A percentile compares a stretch with the other conserved stretches of the same genome.
phyloP scores from a whole-genome alignment of 2,888 invertebrate species.

The Podabrus alpinus region DNA sequence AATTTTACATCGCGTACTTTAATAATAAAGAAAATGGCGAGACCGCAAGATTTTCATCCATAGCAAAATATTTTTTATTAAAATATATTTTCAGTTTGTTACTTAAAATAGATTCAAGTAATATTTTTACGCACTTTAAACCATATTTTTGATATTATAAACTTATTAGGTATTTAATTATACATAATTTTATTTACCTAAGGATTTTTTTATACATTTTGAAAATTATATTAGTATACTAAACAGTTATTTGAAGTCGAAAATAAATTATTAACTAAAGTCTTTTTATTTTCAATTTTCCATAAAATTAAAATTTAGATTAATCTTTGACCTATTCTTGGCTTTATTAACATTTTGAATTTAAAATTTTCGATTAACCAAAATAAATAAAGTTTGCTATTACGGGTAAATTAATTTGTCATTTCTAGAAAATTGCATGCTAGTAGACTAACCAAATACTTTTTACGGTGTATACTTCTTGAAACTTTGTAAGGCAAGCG shows the following conservation, averaged over 20 bases:
- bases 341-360: not conserved
- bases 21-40: not conserved
- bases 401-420: too few relatives aligned
- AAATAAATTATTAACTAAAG: not conserved
- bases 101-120: not conserved
- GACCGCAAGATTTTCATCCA: not conserved
- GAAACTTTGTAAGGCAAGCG: not conserved
- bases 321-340: not conserved
- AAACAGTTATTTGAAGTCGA: not conserved
- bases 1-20: not conserved
- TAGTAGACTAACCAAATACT: not conserved
- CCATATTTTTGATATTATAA: not conserved
- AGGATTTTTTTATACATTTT: not conserved
- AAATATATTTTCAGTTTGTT: not conserved
- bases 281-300: not conserved
- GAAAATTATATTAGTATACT: not conserved
- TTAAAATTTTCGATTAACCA: too few relatives aligned
- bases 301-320: not conserved
- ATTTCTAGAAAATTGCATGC: not conserved
- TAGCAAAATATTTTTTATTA: not conserved
- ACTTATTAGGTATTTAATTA: not conserved
- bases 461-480: not conserved
- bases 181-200: not conserved
- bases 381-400: too few relatives aligned
- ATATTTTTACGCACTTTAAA: not conserved